A percentile compares a stretch with the other conserved stretches of the same genome.
Conservation (phyloP, 2,888 invertebrate species). For the Pollenia griseotomentosa region DNA sequence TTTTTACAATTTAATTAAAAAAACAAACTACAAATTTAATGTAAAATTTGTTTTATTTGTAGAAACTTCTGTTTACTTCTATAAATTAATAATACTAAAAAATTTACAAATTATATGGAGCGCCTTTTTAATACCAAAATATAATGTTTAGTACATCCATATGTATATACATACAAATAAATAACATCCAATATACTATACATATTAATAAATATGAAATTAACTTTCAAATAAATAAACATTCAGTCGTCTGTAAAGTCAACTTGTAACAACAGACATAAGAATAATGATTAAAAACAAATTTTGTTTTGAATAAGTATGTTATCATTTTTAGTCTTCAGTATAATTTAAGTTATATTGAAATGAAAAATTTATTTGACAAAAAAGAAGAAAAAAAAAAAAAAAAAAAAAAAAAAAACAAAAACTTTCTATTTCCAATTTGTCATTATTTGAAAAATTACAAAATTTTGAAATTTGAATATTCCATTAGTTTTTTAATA, state of each 20-base stretch:
- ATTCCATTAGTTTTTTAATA: conserved; percentile 48
- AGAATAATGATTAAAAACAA: conserved; percentile 25
- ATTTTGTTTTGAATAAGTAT: background rate
- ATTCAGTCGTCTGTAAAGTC: conserved; percentile 34
- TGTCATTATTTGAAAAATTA: conserved; percentile 5
- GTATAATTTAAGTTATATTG: conserved; percentile 34
- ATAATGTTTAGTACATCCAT: background rate
- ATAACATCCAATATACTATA: conserved; percentile 24
- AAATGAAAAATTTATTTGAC: background rate
- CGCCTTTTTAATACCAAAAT: conserved; percentile 59
- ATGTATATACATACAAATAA: background rate
- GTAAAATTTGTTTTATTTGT: conserved; percentile 42
- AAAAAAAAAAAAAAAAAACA: background rate
- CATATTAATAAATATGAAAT: conserved; percentile 7
- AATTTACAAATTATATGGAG: conserved; percentile 9
- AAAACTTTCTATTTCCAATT: conserved; percentile 20
- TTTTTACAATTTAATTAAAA: background rate
- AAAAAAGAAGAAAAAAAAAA: background rate
- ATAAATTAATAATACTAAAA: background rate
- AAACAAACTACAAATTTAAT: background rate
- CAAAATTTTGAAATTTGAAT: conserved; percentile 10
- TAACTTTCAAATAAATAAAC: conserved; percentile 16
- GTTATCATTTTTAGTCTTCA: conserved; percentile 22
- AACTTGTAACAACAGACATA: conserved; percentile 15
- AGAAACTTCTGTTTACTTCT: conserved; percentile 47